Evolutionary conservation across 2,888 invertebrate genomes (phyloP).

Genomic region (Hydraecia micacea): DNA sequence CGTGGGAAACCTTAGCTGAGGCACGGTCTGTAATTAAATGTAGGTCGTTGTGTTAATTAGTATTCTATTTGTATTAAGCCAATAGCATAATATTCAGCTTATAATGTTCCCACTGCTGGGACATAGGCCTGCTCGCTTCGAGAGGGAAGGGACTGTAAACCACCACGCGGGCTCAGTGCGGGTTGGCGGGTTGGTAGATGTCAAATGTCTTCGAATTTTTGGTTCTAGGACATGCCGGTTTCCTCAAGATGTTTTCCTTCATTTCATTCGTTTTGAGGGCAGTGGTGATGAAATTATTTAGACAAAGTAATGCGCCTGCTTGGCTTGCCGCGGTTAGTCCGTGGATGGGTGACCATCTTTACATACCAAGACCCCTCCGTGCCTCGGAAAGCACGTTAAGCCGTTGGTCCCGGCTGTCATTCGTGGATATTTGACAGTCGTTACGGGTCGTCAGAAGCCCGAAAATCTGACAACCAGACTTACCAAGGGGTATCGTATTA

Average conservation of each 20-base stretch:
- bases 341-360: too few relatives aligned
- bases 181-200: background rate
- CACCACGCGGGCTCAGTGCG: too few relatives aligned
- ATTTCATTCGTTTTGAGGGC: background rate
- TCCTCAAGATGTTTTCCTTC: background rate
- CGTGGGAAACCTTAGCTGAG: conserved; percentile 37
- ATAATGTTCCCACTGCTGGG: background rate
- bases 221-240: background rate
- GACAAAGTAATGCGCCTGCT: background rate
- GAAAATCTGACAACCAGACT: too few relatives aligned
- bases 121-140: background rate
- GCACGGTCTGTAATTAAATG: conserved; percentile 6
- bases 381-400: too few relatives aligned
- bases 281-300: background rate
- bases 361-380: too few relatives aligned
- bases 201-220: background rate
- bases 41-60: conserved; percentile 18
- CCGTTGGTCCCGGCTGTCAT: too few relatives aligned
- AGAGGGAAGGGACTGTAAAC: background rate
- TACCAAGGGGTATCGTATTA: too few relatives aligned
- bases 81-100: background rate
- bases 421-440: too few relatives aligned
- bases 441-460: too few relatives aligned
- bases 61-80: background rate
- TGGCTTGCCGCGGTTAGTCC: background rate